Conservation (phyloP, 2,888 invertebrate species). For the Diogma glabrata region DNA sequence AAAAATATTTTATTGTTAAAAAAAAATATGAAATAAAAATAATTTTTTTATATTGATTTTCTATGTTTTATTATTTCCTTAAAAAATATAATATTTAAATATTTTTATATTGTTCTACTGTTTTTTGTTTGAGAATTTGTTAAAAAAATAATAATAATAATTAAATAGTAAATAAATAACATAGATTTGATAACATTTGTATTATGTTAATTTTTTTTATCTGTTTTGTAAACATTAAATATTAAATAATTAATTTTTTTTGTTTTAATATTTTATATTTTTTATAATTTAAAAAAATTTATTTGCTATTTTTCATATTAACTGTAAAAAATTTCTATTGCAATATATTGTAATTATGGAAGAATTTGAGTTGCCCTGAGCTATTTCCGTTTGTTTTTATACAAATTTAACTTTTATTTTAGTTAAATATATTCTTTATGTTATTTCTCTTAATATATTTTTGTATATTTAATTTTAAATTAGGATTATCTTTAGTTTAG, state of each 20-base stretch:
- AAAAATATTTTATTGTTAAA: too few species aligned
- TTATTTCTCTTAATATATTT: slow-evolving; percentile 11
- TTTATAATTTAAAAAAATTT: slow-evolving; percentile 14
- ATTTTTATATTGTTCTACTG: too few species aligned
- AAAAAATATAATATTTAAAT: too few species aligned
- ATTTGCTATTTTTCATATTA: slow-evolving; percentile 9
- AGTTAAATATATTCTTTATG: slow-evolving; percentile 16
- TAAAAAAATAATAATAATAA: background rate
- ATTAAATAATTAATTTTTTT: too few species aligned
- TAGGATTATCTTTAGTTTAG: too few species aligned
- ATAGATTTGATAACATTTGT: slow-evolving; percentile 41
- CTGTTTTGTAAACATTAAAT: slow-evolving; percentile 11
- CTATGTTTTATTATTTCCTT: too few species aligned
- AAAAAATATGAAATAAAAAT: too few species aligned
- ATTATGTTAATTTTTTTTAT: slow-evolving; percentile 9
- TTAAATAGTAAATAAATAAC: slow-evolving; percentile 4
- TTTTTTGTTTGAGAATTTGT: too few species aligned
- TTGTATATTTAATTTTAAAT: slow-evolving; percentile 4
- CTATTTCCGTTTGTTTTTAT: slow-evolving; percentile 25
- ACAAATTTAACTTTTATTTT: too few species aligned
- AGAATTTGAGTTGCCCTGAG: slow-evolving; percentile 40
- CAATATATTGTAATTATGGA: slow-evolving; percentile 27
- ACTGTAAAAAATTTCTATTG: slow-evolving; percentile 22
- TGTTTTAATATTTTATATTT: slow-evolving; percentile 16
- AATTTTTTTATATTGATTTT: too few species aligned